Evolutionary conservation across 1,140 invertebrate genomes (phyloP).

Genomic region (Drosophila melanogaster): Release_6_plus_ISO1_MT NT_033777.3:13183501-13184000

Average conservation of each 20-base stretch:
- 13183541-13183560: conserved; percentile 48
- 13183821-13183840: conserved; percentile 53
- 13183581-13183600: conserved; percentile 39
- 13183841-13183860: conserved; percentile 18
- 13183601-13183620: conserved; percentile 73
- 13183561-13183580: conserved; percentile 28
- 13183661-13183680: conserved; percentile 77
- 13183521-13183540: conserved; percentile 71
- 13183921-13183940: conserved; percentile 84
- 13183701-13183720: conserved; percentile 9
- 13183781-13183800: conserved; percentile 43
- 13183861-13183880: conserved; percentile 56
- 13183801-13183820: conserved; percentile 16
- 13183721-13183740: conserved; percentile 57
- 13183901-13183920: conserved; percentile 83
- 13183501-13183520: conserved; percentile 83
- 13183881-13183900: conserved; percentile 61
- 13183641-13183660: conserved; percentile 63
- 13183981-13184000: conserved; percentile 83
- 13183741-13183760: conserved; percentile 47
- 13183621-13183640: conserved; percentile 74
- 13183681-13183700: conserved; percentile 67
- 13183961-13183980: conserved; percentile 84
- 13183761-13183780: conserved; percentile 12
- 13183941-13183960: conserved; percentile 84